Evolutionary conservation across 1,140 invertebrate species (phyloP).

Genomic region (Carposina sasakii): DNA sequence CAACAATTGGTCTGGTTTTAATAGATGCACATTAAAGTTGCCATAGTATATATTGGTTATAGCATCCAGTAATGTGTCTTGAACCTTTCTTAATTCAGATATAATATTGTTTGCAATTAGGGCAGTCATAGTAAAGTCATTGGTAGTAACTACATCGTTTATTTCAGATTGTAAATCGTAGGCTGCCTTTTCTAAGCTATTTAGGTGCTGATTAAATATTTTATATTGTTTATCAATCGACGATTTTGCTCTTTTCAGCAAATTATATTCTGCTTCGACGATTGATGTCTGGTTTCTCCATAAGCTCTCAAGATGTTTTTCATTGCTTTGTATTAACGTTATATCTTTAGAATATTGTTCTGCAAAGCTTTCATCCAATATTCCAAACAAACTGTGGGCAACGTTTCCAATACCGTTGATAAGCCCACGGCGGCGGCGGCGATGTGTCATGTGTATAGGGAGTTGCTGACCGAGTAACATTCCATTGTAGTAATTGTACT

Average conservation of each 20-base stretch:
- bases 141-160: constrained; percentile 8
- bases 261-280: constrained; percentile 12
- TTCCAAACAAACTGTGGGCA: constrained; percentile 16
- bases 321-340: constrained; percentile 4
- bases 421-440: constrained; percentile 15
- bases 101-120: constrained; percentile 16
- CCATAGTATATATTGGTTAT: constrained; percentile 20
- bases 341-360: constrained; percentile 16
- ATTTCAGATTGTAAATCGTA: neutral
- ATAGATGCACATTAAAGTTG: constrained; percentile 15
- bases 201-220: constrained; percentile 12
- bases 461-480: constrained; percentile 10
- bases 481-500: constrained; percentile 19
- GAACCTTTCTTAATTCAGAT: constrained; percentile 13
- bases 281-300: constrained; percentile 12
- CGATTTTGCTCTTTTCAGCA: constrained; percentile 10
- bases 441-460: too few species aligned
- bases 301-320: constrained; percentile 9
- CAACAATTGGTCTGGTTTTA: constrained; percentile 17
- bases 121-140: constrained; percentile 11
- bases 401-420: constrained; percentile 25
- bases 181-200: neutral
- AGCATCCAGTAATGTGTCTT: constrained; percentile 14
- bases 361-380: constrained; percentile 12
- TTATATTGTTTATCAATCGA: constrained; percentile 11